Percentiles rank a stretch among this genome's conserved stretches.
Evolutionary conservation across 2,888 invertebrate genomes (phyloP).

Genomic region (Atrina japonica): DNA sequence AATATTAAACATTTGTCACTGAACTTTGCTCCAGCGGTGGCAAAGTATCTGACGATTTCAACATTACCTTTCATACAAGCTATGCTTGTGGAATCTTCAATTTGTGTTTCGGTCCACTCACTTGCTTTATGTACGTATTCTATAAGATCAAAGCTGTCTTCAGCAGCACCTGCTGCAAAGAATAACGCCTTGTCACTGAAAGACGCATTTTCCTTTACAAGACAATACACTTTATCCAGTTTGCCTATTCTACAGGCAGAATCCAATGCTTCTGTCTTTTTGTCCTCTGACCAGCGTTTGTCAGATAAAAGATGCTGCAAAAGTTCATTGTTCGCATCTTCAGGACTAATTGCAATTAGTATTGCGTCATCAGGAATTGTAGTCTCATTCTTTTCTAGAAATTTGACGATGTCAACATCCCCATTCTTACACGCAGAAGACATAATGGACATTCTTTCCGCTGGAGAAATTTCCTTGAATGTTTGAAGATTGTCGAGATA

Average conservation of each 20-base stretch:
- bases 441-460: background rate
- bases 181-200: background rate
- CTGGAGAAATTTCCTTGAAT: background rate
- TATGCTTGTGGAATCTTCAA: constrained; percentile 10
- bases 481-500: constrained; percentile 7
- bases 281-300: background rate
- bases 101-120: constrained; percentile 4
- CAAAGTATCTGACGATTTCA: constrained; percentile 17
- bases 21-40: background rate
- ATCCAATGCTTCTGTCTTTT: constrained; percentile 8
- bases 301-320: constrained; percentile 12
- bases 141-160: constrained; percentile 9
- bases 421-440: constrained; percentile 6
- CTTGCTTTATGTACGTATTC: background rate
- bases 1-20: constrained; percentile 19
- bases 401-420: constrained; percentile 12
- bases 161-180: background rate
- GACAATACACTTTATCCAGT: background rate
- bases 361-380: background rate
- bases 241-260: background rate
- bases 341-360: background rate
- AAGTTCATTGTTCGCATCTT: background rate
- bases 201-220: constrained; percentile 4
- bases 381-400: constrained; percentile 1
- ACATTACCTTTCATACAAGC: constrained; percentile 27